A percentile compares a stretch with the other conserved stretches of the same genome.
Conservation (phyloP, 53 echinoderm and acorn worm species). For the Actinopyga echinites region DNA sequence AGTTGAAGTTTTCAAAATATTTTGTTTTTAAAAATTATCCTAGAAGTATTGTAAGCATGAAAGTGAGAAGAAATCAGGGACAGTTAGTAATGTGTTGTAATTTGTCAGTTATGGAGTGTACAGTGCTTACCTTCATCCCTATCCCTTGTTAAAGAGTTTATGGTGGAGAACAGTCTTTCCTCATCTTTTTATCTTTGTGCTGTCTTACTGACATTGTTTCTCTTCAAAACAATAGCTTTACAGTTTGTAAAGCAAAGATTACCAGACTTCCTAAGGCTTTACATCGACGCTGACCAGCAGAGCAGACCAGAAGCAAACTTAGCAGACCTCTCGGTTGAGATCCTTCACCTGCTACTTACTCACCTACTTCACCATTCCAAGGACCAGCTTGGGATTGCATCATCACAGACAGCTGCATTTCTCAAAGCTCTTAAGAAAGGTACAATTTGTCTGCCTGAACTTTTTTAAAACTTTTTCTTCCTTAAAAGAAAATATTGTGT, state of each 20-base stretch:
- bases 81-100: no score
- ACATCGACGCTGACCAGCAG: slow-evolving; percentile 92
- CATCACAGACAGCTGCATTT: slow-evolving; percentile 79
- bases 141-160: no score
- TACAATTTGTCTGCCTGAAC: slow-evolving; percentile 12
- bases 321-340: slow-evolving; percentile 88
- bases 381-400: slow-evolving; percentile 79
- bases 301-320: slow-evolving; percentile 84
- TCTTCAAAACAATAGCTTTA: slow-evolving; percentile 75
- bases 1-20: no score
- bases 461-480: neutral
- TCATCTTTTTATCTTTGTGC: no score
- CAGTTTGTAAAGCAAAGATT: slow-evolving; percentile 95
- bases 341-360: slow-evolving; percentile 85
- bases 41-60: no score
- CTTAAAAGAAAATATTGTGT: neutral
- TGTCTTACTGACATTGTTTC: no score
- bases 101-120: no score
- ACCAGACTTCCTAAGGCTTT: slow-evolving; percentile 91
- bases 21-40: no score
- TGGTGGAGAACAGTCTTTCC: no score
- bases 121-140: no score
- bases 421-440: slow-evolving; percentile 94
- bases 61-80: no score
- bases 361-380: slow-evolving; percentile 76